These are phyloP conservation scores for Gouania willdenowi DNA, from an alignment of 2,797 vertebrate species.

Conservation along the genomic window DNA sequence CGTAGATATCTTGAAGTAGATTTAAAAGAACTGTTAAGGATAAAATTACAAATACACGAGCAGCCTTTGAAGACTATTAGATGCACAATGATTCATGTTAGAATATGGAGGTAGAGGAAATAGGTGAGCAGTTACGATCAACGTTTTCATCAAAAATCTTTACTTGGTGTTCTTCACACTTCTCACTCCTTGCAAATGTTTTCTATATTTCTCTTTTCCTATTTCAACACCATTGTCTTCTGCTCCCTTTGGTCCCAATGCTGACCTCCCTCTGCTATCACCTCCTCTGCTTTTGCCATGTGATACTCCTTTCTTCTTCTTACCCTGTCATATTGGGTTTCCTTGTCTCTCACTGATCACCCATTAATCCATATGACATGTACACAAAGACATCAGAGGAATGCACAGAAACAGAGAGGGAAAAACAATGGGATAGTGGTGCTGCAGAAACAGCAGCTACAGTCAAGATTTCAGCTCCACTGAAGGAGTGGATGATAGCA, in stretches of 20 bases:
- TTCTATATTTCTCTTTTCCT: too few species aligned
- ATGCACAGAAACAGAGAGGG: background rate
- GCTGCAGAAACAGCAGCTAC: constrained; percentile 1
- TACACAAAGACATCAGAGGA: constrained; percentile 48
- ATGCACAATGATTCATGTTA: too few species aligned
- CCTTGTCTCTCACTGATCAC: constrained; percentile 36
- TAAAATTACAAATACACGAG: too few species aligned
- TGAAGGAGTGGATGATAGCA: constrained; percentile 30
- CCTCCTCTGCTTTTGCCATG: constrained; percentile 15
- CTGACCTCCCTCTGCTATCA: background rate
- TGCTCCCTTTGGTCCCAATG: background rate
- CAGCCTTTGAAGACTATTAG: too few species aligned
- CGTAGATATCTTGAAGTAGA: too few species aligned
- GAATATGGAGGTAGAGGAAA: too few species aligned
- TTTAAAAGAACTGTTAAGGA: too few species aligned
- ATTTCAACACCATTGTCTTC: background rate
- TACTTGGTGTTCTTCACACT: too few species aligned
- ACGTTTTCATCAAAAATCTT: too few species aligned
- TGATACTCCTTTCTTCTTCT: constrained; percentile 33
- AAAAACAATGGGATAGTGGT: constrained; percentile 6
- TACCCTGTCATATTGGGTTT: constrained; percentile 52
- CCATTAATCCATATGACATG: constrained; percentile 40
- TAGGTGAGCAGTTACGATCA: too few species aligned
- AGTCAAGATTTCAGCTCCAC: constrained; percentile 20
- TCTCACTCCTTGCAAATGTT: too few species aligned